Conservation (phyloP, 2,113 vertebrate species). For the Scalopus aquaticus region DNA sequence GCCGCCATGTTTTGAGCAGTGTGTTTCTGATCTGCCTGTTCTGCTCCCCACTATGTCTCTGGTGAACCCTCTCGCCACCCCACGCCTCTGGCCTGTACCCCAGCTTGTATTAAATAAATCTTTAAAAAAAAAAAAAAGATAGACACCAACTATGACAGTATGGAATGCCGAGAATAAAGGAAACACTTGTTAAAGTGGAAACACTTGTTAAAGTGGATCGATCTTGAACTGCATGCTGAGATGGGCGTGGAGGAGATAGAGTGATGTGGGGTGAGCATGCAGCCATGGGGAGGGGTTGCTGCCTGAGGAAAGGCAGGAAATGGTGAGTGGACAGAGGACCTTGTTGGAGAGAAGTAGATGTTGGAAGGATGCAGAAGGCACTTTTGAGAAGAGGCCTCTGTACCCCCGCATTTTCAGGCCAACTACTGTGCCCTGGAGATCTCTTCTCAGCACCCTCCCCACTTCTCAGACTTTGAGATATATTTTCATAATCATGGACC, state of each 20-base stretch:
- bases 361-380: background rate
- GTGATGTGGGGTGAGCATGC: background rate
- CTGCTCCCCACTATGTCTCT: no score
- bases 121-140: no score
- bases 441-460: background rate
- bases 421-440: rapidly evolving
- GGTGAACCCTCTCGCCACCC: no score
- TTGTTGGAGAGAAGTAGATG: no score
- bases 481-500: background rate
- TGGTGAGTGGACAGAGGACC: background rate
- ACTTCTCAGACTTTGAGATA: background rate
- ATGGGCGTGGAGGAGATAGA: background rate
- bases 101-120: no score
- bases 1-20: no score
- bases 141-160: background rate
- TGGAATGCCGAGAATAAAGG: background rate
- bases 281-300: background rate
- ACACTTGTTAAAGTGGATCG: background rate
- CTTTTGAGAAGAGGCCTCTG: background rate
- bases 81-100: no score
- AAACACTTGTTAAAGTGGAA: background rate
- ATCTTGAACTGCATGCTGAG: background rate
- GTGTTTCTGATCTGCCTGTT: no score
- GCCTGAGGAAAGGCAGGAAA: background rate
- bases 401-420: background rate